phyloP scores from a whole-genome alignment of 2,888 invertebrate genomes.

The Erannis defoliaria region DNA sequence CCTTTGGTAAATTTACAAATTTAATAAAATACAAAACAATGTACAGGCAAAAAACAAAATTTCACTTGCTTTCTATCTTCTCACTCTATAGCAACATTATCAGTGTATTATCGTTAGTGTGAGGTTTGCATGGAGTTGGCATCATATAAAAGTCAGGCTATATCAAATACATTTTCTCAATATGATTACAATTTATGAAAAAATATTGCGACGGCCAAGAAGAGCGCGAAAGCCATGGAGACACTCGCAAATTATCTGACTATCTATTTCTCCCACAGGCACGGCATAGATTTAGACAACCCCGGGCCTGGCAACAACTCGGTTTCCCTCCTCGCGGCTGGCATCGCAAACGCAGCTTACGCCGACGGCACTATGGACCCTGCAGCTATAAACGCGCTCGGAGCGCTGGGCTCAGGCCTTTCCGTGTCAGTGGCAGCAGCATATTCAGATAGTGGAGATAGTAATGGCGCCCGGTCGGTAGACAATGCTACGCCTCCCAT shows the following conservation, averaged over 20 bases:
- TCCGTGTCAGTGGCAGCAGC: constrained; percentile 90
- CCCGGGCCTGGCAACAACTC: constrained; percentile 94
- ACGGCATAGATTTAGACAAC: constrained; percentile 96
- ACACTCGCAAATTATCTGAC: not conserved
- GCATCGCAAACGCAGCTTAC: constrained; percentile 87
- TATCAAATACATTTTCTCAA: too few relatives aligned
- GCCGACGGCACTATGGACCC: constrained; percentile 85
- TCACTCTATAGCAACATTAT: too few relatives aligned
- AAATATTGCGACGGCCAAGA: too few relatives aligned
- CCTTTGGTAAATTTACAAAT: too few relatives aligned
- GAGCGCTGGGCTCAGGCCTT: constrained; percentile 87
- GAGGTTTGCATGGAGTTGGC: too few relatives aligned
- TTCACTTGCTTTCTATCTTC: too few relatives aligned
- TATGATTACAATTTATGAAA: too few relatives aligned
- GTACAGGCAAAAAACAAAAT: too few relatives aligned
- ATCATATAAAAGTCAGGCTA: too few relatives aligned
- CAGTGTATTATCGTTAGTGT: too few relatives aligned
- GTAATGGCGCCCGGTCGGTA: constrained; percentile 92
- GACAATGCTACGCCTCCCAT: constrained; percentile 96
- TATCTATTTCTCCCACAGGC: constrained; percentile 77
- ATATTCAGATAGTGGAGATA: constrained; percentile 94
- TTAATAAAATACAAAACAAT: too few relatives aligned
- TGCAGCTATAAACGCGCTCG: constrained; percentile 82
- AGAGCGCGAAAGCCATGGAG: too few relatives aligned
- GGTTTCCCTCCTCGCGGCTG: constrained; percentile 90